Percentiles rank a stretch among this genome's conserved stretches.
Conservation (phyloP, 2,113 vertebrate genomes). For the Podarcis cretensis region DNA sequence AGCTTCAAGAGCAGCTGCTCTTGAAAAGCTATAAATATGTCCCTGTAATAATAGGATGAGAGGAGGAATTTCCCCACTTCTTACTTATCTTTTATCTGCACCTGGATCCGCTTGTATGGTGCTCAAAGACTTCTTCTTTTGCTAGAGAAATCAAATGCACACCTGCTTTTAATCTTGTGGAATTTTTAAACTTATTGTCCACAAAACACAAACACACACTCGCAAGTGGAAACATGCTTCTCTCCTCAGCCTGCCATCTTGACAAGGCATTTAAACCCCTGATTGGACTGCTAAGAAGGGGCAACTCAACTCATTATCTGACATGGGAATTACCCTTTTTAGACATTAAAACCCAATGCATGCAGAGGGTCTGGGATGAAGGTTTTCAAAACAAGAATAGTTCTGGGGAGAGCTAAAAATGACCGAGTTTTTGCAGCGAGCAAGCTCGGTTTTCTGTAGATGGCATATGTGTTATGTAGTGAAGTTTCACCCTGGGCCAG, state of each 20-base stretch:
- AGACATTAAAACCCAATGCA: neutral
- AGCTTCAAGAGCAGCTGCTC: conserved; percentile 24
- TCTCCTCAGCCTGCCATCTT: neutral
- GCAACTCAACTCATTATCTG: neutral
- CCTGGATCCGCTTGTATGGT: conserved; percentile 17
- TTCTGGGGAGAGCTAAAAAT: neutral
- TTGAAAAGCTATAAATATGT: neutral
- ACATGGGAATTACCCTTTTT: neutral
- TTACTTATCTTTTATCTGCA: conserved; percentile 34
- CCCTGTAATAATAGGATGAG: conserved; percentile 2
- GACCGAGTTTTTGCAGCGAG: neutral
- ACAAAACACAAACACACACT: neutral
- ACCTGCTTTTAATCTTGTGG: neutral
- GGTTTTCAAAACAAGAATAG: neutral
- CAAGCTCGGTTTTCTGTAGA: neutral
- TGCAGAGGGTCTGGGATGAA: neutral
- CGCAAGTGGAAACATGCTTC: neutral
- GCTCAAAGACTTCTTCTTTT: neutral
- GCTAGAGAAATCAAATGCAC: neutral
- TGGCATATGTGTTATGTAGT: too few relatives aligned
- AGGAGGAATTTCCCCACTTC: conserved; percentile 22
- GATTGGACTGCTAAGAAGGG: neutral
- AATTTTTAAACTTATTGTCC: neutral
- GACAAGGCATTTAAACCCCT: neutral
- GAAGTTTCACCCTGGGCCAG: too few relatives aligned